Evolutionary conservation across 2,888 invertebrate species (phyloP).

Genomic region (Drosophila robusta): DNA sequence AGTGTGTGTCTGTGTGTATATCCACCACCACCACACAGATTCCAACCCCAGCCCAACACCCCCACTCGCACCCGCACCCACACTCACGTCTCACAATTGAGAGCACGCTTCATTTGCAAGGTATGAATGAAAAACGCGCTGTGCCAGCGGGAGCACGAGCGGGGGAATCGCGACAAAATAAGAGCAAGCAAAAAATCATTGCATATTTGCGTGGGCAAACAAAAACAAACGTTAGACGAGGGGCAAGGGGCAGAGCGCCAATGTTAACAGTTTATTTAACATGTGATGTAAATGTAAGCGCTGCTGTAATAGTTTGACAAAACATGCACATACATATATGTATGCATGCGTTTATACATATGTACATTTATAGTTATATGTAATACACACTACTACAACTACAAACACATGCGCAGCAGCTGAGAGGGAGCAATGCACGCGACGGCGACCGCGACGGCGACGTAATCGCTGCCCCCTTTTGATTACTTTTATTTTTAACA

Average conservation of each 20-base stretch:
- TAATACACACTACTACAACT: constrained; percentile 40
- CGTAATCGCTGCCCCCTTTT: constrained; percentile 73
- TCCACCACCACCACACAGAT: constrained; percentile 51
- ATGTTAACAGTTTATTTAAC: constrained; percentile 73
- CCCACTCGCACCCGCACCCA: constrained; percentile 6
- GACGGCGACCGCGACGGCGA: constrained; percentile 52
- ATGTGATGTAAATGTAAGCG: constrained; percentile 75
- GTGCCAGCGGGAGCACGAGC: constrained; percentile 3
- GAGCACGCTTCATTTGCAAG: constrained; percentile 71
- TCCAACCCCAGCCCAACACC: constrained; percentile 32
- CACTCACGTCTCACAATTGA: constrained; percentile 53
- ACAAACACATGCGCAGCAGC: constrained; percentile 74
- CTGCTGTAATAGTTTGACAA: constrained; percentile 70
- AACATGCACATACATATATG: constrained; percentile 28
- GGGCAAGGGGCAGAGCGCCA: constrained; percentile 27
- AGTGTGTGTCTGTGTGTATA: constrained; percentile 37
- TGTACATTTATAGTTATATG: constrained; percentile 1
- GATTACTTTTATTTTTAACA: constrained; percentile 76
- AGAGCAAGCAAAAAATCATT: constrained; percentile 62
- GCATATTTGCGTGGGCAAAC: constrained; percentile 78
- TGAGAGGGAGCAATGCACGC: constrained; percentile 76
- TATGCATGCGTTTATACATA: constrained; percentile 3
- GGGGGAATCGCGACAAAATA: constrained; percentile 1
- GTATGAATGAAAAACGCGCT: constrained; percentile 69
- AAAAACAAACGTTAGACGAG: constrained; percentile 59